These are phyloP conservation scores for Oreohelix idahoensis DNA, from an alignment of 1,140 invertebrate species.

Conservation along the genomic window DNA sequence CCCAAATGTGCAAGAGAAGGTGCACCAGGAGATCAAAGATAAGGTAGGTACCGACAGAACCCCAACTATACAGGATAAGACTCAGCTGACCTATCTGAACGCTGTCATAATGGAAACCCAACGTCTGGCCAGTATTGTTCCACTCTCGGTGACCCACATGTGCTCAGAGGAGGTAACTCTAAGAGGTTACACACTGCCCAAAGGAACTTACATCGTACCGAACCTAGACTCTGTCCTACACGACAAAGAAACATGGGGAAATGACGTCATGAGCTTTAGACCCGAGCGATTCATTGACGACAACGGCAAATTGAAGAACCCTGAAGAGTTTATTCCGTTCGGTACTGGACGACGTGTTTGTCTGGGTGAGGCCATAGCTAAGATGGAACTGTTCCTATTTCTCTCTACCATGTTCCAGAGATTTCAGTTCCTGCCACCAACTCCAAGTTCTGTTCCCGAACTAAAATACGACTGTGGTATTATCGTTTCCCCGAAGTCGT, in stretches of 20 bases:
- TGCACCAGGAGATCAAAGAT: constrained; percentile 88
- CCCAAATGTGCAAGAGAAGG: constrained; percentile 82
- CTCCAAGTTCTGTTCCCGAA: constrained; percentile 36
- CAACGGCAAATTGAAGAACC: too few relatives aligned
- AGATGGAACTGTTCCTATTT: constrained; percentile 52
- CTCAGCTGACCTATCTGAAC: constrained; percentile 48
- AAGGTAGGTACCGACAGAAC: constrained; percentile 34
- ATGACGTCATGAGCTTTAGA: too few relatives aligned
- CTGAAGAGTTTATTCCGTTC: too few relatives aligned
- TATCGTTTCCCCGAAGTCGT: constrained; percentile 28
- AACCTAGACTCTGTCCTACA: constrained; percentile 61
- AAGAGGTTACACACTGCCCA: constrained; percentile 65
- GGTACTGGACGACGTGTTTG: too few relatives aligned
- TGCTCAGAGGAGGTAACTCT: constrained; percentile 54
- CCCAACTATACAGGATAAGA: constrained; percentile 44
- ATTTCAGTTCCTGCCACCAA: constrained; percentile 73
- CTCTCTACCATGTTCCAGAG: constrained; percentile 48
- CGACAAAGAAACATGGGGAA: constrained; percentile 75
- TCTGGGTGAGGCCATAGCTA: constrained; percentile 53
- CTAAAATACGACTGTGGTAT: constrained; percentile 43
- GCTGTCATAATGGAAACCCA: constrained; percentile 51
- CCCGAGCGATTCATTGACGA: too few relatives aligned
- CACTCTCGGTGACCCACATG: constrained; percentile 65
- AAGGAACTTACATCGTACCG: constrained; percentile 62
- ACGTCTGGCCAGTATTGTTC: constrained; percentile 50